These are phyloP conservation scores for Zaprionus bogoriensis DNA, from an alignment of 2,888 invertebrate genomes.

Conservation along the genomic window DNA sequence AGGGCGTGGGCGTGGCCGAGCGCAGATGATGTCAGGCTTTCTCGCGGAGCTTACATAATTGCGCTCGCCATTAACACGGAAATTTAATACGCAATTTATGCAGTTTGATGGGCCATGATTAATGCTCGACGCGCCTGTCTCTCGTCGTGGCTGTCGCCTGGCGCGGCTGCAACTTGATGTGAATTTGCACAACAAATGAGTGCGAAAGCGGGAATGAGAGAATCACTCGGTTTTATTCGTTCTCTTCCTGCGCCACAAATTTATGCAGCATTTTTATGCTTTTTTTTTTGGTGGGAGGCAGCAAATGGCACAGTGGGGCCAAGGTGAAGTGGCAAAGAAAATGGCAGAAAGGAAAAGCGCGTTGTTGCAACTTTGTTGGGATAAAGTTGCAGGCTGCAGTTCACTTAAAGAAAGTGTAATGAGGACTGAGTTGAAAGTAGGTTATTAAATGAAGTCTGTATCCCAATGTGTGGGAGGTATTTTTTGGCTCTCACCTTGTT, in stretches of 20 bases:
- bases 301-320: slow-evolving; percentile 23
- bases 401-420: background rate
- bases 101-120: slow-evolving; percentile 67
- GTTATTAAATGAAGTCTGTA: background rate
- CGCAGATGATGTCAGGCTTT: slow-evolving; percentile 12
- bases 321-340: background rate
- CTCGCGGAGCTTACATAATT: slow-evolving; percentile 53
- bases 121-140: slow-evolving; percentile 42
- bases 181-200: slow-evolving; percentile 65
- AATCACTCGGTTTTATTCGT: background rate
- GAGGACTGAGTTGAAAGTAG: background rate
- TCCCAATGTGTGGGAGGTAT: background rate
- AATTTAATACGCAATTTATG: slow-evolving; percentile 57
- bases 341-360: background rate
- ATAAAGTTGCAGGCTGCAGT: background rate
- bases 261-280: slow-evolving; percentile 21
- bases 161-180: slow-evolving; percentile 51
- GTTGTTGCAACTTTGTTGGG: background rate
- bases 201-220: too few species aligned
- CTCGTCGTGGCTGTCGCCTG: slow-evolving; percentile 35
- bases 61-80: slow-evolving; percentile 49
- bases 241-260: background rate
- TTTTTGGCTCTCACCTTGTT: too few species aligned
- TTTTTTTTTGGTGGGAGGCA: background rate
- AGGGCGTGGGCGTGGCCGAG: background rate